Percentiles rank a stretch among this genome's conserved stretches.
Conservation (phyloP, 2,888 invertebrate species). For the Tricholauxania praeusta region DNA sequence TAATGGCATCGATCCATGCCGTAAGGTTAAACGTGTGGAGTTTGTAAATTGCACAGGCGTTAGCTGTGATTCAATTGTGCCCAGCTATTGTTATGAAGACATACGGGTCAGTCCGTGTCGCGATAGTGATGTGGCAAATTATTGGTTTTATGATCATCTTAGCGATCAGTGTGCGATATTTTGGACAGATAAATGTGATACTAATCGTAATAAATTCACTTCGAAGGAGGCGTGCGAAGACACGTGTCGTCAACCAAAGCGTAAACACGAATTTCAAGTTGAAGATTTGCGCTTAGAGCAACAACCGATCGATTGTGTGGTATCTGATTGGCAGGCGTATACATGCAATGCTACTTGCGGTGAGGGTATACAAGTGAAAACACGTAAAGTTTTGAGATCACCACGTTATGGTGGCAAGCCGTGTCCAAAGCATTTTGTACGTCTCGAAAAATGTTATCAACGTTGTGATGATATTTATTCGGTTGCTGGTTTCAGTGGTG, state of each 20-base stretch:
- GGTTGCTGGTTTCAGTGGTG: conserved; percentile 48
- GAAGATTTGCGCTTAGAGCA: conserved; percentile 54
- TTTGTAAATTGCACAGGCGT: conserved; percentile 62
- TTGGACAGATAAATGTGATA: conserved; percentile 87
- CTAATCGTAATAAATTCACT: conserved; percentile 89
- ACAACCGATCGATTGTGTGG: conserved; percentile 67
- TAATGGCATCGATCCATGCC: conserved; percentile 61
- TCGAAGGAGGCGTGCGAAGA: conserved; percentile 77
- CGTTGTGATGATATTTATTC: conserved; percentile 65
- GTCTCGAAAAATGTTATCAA: conserved; percentile 63
- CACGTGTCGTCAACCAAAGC: conserved; percentile 70
- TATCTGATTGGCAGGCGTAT: conserved; percentile 70
- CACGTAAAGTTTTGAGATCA: conserved; percentile 69
- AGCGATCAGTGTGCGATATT: conserved; percentile 83
- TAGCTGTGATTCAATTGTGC: conserved; percentile 60
- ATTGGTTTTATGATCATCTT: conserved; percentile 87
- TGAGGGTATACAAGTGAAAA: conserved; percentile 68
- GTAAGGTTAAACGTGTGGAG: conserved; percentile 60
- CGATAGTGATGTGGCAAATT: conserved; percentile 77
- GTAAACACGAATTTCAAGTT: conserved; percentile 54
- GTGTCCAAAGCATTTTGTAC: conserved; percentile 70
- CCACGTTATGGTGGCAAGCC: conserved; percentile 70
- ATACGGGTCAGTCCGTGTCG: conserved; percentile 81
- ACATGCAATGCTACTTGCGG: conserved; percentile 70
- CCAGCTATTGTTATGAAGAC: conserved; percentile 59